Base-by-base conservation (phyloP, 2,797 vertebrate genomes). In the Leptoclinus maculatus region DNA sequence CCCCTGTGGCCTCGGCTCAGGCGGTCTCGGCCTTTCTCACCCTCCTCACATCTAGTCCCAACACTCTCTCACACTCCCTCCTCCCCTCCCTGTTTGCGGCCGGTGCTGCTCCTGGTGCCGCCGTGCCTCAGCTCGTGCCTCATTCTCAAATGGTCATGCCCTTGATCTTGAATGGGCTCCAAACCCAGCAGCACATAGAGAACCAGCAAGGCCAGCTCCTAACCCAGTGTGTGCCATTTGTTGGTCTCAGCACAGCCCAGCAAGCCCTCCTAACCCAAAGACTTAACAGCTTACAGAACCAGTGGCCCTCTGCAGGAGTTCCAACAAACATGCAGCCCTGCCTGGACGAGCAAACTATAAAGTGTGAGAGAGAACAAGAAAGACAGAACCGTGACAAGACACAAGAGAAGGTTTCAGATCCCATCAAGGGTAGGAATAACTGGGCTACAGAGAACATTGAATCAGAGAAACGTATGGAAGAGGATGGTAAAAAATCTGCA, bases 201-300 rank as follows among this genome's bases (percentile, higher is more conserved):
- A 93, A 93, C 88, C 89, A 92, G 91, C 92, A 91, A 68, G 91
- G 94, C 81, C 95, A 93, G 79, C 92, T 95, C 84, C 91, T 96
- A 49, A 93, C 94, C 71, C 95, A 95, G 85, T 93, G 95, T 41
- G 92, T 96, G 83, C 95, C 96, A 83, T 92, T 96, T 5, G 93
- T 95, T 79, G 94, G 95, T 89, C 94, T 96, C 82, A 94, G 79
- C 63, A 71, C 95, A 83, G 91, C 95, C 76, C 96, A 96, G 91
- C 95, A 96, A 92, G 95, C 95, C 73, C 94, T 96, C 64, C 79
- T 96, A 89, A 91, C 95, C 90, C 95, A 96, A 94, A 95, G 95
- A 95, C 92, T 95, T 75, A 90, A 87, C 82, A 94, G 89, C 85
- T 92, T 95, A 86, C 94, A 95, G 85, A 95, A 83, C 91, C 95